Base-by-base conservation (phyloP, 2,888 invertebrate genomes). In the Punctoribates punctum region DNA sequence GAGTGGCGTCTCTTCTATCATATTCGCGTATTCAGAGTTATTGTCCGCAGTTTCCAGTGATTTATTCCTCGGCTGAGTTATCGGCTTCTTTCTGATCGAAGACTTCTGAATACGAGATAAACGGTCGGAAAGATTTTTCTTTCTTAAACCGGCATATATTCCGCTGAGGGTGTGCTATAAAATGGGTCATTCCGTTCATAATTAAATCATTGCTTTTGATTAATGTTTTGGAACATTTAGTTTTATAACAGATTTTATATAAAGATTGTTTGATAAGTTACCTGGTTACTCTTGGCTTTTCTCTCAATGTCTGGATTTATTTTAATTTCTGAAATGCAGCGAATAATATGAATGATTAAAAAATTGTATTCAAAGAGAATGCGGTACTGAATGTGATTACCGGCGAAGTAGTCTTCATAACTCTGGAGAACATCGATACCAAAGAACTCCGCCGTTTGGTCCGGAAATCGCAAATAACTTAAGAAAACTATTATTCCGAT, bases 371-470 rank as follows among this genome's bases (percentile, higher is more conserved):
- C n/a, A n/a, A n/a, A n/a, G n/a, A n/a, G n/a, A n/a, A n/a, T n/a
- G n/a, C n/a, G n/a, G n/a, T n/a, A n/a, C n/a, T n/a, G n/a, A n/a
- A n/a, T n/a, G n/a, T n/a, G n/a, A 62, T 29, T 9, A 87, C 87
- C 83, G 46, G 85, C 80, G 79, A 86, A 83, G 65, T 82, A 83
- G 81, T 87, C 87, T 77, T 87, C 86, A 74, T 86, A 85, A 79
- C 84, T 84, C 54, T 83, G 83, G 11, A 87, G 82, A 5, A 86
- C 86, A 81, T 87, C 87, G 20, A 86, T 82, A 0, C 86, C 87
- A 80, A 88, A 87, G 80, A 87, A 86, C 15, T 82, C 81, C 62
- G 85, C 84, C 13, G 87, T 81, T 54, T 83, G 81, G 72, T 86
- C 85, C 17, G 86, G 85, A 78, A 82, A 85, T 29, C 84, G 81